Conservation (phyloP, 2,888 invertebrate genomes). For the Cremastobaeus sp. region DNA sequence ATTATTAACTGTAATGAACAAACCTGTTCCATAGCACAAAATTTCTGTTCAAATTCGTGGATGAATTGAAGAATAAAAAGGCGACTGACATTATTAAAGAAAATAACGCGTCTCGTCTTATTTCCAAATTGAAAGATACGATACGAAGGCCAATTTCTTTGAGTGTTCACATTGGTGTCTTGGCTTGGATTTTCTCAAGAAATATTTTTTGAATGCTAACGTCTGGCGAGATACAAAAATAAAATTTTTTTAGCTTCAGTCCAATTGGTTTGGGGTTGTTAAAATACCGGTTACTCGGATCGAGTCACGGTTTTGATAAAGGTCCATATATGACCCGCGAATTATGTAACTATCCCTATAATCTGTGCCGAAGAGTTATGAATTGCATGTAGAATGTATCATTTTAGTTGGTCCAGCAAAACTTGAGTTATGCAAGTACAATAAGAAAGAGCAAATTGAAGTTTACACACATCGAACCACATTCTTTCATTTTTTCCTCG, state of each 20-base stretch:
- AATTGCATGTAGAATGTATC: constrained; percentile 43
- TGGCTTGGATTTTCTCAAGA: no score
- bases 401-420: constrained; percentile 37
- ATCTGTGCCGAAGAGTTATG: constrained; percentile 37
- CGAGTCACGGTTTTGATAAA: constrained; percentile 41
- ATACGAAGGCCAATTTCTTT: no score
- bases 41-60: no score
- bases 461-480: constrained; percentile 11
- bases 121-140: no score
- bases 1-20: no score
- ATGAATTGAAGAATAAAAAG: no score
- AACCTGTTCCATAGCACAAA: no score
- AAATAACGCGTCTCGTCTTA: no score
- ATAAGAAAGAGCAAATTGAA: constrained; percentile 6
- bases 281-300: constrained; percentile 39
- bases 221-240: constrained; percentile 19
- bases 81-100: no score
- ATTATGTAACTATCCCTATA: constrained; percentile 42
- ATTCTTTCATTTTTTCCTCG: no score
- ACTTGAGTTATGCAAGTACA: constrained; percentile 10
- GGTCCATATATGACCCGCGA: constrained; percentile 31
- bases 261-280: constrained; percentile 15
- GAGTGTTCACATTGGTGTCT: no score
- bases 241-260: neutral
- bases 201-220: no score